Percentiles rank a stretch among this genome's conserved stretches.
Conservation (phyloP, 2,888 invertebrate genomes). For the Oscheius sp. region DNA sequence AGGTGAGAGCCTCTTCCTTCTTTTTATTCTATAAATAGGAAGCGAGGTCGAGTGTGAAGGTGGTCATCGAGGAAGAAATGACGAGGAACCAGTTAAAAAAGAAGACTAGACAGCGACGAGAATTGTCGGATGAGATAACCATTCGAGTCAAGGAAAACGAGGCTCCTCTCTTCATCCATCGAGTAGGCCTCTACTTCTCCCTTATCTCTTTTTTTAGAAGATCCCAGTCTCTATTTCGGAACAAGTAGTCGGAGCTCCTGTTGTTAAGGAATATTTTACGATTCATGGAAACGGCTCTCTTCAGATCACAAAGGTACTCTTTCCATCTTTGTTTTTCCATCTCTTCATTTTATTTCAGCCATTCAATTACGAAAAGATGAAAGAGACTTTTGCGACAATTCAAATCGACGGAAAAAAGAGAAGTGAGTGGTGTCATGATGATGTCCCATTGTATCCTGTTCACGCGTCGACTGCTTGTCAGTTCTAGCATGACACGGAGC, state of each 20-base stretch:
- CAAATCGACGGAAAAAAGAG: constrained; percentile 26
- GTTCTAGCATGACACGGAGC: constrained; percentile 15
- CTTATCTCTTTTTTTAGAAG: constrained; percentile 19
- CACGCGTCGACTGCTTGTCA: constrained; percentile 10
- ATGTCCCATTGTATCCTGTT: background rate
- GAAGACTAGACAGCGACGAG: constrained; percentile 11
- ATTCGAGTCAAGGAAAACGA: constrained; percentile 17
- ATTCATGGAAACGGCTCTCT: constrained; percentile 26
- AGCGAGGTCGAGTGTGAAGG: constrained; percentile 19
- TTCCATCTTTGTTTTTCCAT: background rate
- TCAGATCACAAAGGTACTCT: constrained; percentile 16
- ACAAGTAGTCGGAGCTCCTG: constrained; percentile 21
- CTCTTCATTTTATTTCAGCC: constrained; percentile 3
- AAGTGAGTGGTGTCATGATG: constrained; percentile 17
- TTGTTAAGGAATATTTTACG: constrained; percentile 24
- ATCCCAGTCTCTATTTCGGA: constrained; percentile 22
- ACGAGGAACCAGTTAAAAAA: constrained; percentile 11
- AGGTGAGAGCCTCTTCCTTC: constrained; percentile 8
- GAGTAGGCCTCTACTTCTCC: background rate
- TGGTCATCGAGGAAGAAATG: constrained; percentile 1
- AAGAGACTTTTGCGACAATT: constrained; percentile 10
- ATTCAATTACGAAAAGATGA: constrained; percentile 27
- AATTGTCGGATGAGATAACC: constrained; percentile 18
- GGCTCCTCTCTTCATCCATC: constrained; percentile 2
- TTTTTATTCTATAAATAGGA: background rate